Base-by-base conservation (phyloP, 2,797 vertebrate species). In the Enteromius trimaculatus region DNA sequence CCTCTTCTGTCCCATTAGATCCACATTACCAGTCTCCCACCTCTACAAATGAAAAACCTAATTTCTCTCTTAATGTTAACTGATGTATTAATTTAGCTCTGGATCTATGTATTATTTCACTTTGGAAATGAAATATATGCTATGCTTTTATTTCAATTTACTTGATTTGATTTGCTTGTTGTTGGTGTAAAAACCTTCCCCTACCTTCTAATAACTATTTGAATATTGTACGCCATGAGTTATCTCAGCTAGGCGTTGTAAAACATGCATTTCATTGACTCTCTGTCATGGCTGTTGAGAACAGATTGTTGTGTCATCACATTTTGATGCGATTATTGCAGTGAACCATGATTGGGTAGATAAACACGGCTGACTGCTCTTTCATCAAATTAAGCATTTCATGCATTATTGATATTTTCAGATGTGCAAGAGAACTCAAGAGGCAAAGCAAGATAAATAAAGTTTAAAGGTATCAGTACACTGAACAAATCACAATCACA, bases 1-100 rank as follows among this genome's bases (percentile, higher is more conserved):
- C 89, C 83, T 85, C 77, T 89, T 89, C 81, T 79, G 88, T 87
- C 86, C 91, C 90, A 93, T 92, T 91, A 91, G 77, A 84, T 85
- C 89, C 85, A 88, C 85, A 55, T 78, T 89, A 93, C 92, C 89
- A 91, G 91, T 92, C 91, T 92, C 81, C 62, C 44, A 65, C 81
- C 87, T 87, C 85, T 86, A 81, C 87, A 86, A 83, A 86, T 89
- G 68, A 85, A 78, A 26, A 90, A 89, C 86, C 89, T 71, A 69
- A 71, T 86, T 91, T 90, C 87, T 83, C 34, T 31, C 62, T 65
- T 31, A 55, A 85, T 86, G 42, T 81, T 47, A 62, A 62, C 14
- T 64, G n/a, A 77, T 62, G 17, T 7, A 29, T 64, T 31, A 4
- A 64, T 62, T 34, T 51, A 49, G 8, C 21, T 4, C 11, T 29